Base-by-base conservation (phyloP, 2,888 invertebrate genomes). In the Therioaphis trifolii region DNA sequence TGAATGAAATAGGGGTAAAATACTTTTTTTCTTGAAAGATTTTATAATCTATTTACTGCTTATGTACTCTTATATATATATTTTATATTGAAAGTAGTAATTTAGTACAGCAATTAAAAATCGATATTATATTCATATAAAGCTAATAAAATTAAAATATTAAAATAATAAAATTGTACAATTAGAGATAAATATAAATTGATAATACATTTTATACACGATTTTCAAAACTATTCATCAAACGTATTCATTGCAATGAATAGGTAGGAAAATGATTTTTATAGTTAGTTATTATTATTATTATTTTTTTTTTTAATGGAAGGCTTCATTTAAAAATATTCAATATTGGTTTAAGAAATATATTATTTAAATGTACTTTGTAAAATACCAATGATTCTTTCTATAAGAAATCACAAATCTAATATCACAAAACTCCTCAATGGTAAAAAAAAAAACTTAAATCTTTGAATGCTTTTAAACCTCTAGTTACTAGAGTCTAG, bases 381-480 rank as follows among this genome's bases (percentile, higher is more conserved):
- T 58, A 58, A 24, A 12, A 1, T 21, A 24, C n/a, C 4, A 7
- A 35, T 5, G 3, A 35, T 35, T 35, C 3, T 35, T 7, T 35
- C 21, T 58, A 12, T 35, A 7, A 63, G 7, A 12, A 52, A 55
- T 21, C 21, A 68, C 40, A 74, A 29, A n/a, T 77, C 52, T 12
- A 21, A 58, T 21, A 4, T 77, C 18, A 35, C 24, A 4, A 35
- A 29, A 77, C 18, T 66, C 14, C 29, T 61, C 7, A 1, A 63
- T n/a, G 46, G n/a, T 49, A 27, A 21, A 75, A n/a, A 66, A 49
- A 52, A 66, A 75, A 68, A 66, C 35, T 21, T 11, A 77, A 49
- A 35, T 35, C n/a, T 66, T 35, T 77, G 18, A 40, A 74, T 15
- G 5, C 3, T 61, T 29, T n/a, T 77, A 66, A 66, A 66, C 21